These are phyloP conservation scores for Ochropleura plecta DNA, from an alignment of 2,888 invertebrate species.

Conservation along the genomic window DNA sequence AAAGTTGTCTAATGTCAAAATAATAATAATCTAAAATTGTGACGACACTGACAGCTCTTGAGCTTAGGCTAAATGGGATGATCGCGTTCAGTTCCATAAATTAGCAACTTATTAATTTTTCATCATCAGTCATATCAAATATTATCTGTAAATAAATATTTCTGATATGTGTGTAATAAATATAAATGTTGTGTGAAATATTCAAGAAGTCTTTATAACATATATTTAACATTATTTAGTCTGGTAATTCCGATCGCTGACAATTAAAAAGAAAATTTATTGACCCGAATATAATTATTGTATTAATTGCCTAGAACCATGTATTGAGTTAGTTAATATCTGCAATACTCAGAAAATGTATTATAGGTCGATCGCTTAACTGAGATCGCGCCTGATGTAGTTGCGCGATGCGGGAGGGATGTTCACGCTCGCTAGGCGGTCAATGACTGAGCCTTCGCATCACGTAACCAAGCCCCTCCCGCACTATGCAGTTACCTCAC, in stretches of 20 bases:
- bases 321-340: not conserved
- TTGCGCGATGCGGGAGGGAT: no score
- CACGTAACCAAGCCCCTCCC: no score
- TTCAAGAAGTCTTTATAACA: conserved; percentile 38
- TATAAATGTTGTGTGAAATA: conserved; percentile 60
- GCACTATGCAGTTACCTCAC: no score
- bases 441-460: no score
- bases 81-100: not conserved
- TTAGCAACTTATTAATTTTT: conserved; percentile 37
- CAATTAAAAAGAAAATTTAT: not conserved
- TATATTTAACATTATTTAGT: conserved; percentile 50
- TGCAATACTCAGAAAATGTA: not conserved
- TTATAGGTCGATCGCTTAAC: no score
- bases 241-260: conserved; percentile 50
- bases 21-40: not conserved
- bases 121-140: conserved; percentile 63
- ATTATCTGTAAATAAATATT: conserved; percentile 61
- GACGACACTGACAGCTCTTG: not conserved
- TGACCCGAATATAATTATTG: conserved; percentile 25
- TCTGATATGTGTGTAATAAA: conserved; percentile 48
- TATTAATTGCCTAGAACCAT: conserved; percentile 11
- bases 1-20: not conserved
- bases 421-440: no score
- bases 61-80: not conserved
- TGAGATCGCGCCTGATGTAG: no score